phyloP scores from a whole-genome alignment of 2,888 invertebrate genomes.

The Heliconius cydno region DNA sequence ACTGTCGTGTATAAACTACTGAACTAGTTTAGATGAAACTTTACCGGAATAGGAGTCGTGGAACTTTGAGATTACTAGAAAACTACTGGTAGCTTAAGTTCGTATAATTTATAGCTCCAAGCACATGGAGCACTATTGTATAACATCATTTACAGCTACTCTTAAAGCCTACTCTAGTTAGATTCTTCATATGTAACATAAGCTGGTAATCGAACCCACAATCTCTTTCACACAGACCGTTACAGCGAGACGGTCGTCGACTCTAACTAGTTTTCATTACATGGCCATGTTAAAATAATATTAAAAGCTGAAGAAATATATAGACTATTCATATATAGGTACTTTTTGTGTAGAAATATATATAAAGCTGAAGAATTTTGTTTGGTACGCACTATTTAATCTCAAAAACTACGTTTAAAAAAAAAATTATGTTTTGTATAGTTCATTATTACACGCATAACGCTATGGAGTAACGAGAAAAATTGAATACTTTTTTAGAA shows the following conservation, averaged over 20 bases:
- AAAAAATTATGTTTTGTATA: background rate
- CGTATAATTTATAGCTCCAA: background rate
- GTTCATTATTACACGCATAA: background rate
- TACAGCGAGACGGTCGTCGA: conserved; percentile 1
- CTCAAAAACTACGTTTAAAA: background rate
- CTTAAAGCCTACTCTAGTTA: background rate
- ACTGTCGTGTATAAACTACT: no score
- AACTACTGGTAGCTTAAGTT: no score
- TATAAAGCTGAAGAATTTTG: no score
- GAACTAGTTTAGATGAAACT: no score
- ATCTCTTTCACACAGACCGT: background rate
- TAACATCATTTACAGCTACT: background rate
- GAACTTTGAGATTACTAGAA: no score
- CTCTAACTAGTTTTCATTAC: background rate
- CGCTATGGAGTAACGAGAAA: no score
- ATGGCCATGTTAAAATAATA: background rate
- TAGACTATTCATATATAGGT: no score
- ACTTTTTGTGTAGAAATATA: no score
- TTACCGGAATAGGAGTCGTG: no score
- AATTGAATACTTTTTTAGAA: no score
- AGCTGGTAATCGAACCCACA: conserved; percentile 5
- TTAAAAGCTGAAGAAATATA: no score
- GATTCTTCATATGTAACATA: background rate
- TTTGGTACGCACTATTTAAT: no score
- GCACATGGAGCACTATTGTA: background rate